phyloP scores from a whole-genome alignment of 1,140 invertebrate species.

The Lycorma delicatula region DNA sequence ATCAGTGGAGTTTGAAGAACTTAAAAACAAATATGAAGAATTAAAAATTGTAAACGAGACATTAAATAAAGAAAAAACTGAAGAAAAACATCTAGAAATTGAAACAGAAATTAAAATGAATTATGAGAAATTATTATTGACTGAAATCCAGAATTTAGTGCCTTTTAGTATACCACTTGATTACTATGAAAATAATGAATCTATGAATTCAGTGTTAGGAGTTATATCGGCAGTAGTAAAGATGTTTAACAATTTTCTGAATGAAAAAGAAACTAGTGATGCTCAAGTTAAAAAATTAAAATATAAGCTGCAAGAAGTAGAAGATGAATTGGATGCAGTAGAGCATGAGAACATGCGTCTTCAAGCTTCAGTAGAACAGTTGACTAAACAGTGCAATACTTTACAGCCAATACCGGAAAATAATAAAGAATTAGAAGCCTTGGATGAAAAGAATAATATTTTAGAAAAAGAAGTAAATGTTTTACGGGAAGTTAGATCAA shows the following conservation, averaged over 20 bases:
- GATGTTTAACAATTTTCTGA: conserved; percentile 1
- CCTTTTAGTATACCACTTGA: neutral
- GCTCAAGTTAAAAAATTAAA: conserved; percentile 13
- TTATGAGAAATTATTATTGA: conserved; percentile 6
- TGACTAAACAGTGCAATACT: conserved; percentile 11
- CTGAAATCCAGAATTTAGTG: neutral
- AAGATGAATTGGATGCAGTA: conserved; percentile 20
- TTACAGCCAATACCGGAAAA: conserved; percentile 19
- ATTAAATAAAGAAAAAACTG: neutral
- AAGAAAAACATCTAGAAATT: neutral
- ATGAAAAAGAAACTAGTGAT: neutral
- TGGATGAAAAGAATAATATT: conserved; percentile 9
- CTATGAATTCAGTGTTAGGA: neutral
- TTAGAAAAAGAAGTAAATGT: conserved; percentile 10
- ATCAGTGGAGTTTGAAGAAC: conserved; percentile 11
- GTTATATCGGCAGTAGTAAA: conserved; percentile 3
- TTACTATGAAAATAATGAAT: neutral
- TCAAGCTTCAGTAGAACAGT: conserved; percentile 11
- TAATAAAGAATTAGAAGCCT: conserved; percentile 16
- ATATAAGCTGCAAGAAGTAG: conserved; percentile 16
- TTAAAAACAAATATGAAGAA: conserved; percentile 16
- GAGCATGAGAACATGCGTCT: conserved; percentile 19
- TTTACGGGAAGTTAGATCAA: conserved; percentile 17
- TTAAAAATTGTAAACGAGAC: neutral
- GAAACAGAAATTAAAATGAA: neutral